Evolutionary conservation across 2,797 vertebrate species (phyloP), one percentile per base, ranked within the genome.

Genomic region (Esox masquinongy): DNA sequence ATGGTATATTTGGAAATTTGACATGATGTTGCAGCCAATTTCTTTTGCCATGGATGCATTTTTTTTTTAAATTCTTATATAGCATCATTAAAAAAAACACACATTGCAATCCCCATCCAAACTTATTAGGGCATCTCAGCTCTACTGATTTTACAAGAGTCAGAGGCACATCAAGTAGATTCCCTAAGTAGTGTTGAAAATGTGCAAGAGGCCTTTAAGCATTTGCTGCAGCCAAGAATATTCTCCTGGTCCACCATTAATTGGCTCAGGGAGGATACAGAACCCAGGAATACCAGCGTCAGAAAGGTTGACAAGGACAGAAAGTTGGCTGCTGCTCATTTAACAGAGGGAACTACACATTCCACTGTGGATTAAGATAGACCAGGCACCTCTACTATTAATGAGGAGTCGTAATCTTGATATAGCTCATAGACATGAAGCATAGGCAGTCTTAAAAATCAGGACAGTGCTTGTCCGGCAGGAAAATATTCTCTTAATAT

Each of bases 241-340:
- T 92, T 88, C 86, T 91, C 82, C 84, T 74, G 86, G 87, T 88
- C 87, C 84, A 74, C 88, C 74, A 84, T 93, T 94, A 94, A 94
- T 94, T 94, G 92, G 92, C 92, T 92, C 68, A 15, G 84, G 89
- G 90, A 90, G 88, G 84, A 86, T 88, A 86, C 56, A 84, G 82
- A 90, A 79, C 85, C 76, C 59, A 77, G 85, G 82, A 90, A 91
- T 80, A 85, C 82, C 75, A 83, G 88, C 86, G 87, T 91, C 89
- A 84, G 85, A 90, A 92, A 91, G 90, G 91, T 87, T 93, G 92
- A 92, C 84, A 87, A 92, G 92, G 92, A 93, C 84, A 85, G 88
- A 91, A 90, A 91, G 86, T 90, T 85, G 80, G 86, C 90, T 87
- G 86, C 84, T 86, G 84, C 90, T 91, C 85, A 86, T 92, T 92